Evolutionary conservation across 2,888 invertebrate species (phyloP).

Genomic region (Drosophila prostipennis): DNA sequence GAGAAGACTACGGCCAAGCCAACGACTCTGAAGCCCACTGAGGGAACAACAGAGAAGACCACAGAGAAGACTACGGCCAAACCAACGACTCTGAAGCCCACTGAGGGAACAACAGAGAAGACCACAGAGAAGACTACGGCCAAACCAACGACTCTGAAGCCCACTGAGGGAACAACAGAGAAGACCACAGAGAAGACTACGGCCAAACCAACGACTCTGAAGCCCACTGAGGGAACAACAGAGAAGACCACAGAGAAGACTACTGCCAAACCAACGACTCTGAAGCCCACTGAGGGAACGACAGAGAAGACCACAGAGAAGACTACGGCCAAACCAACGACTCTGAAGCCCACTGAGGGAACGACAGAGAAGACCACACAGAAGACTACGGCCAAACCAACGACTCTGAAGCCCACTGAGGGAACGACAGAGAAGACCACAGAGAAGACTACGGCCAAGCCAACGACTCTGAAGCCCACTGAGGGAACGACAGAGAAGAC

Average conservation of each 20-base stretch:
- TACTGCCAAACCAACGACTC: slow-evolving; percentile 15
- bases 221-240: no score
- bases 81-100: slow-evolving; percentile 1
- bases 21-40: not conserved
- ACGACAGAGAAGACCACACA: no score
- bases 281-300: not conserved
- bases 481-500: not conserved
- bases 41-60: not conserved
- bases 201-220: slow-evolving; percentile 2
- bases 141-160: not conserved
- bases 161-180: not conserved
- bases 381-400: not conserved
- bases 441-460: not conserved
- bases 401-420: not conserved
- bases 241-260: slow-evolving; percentile 8
- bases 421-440: no score
- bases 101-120: not conserved
- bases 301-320: no score
- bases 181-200: no score
- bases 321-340: not conserved
- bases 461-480: slow-evolving; percentile 8
- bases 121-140: no score
- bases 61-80: not conserved
- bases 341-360: not conserved
- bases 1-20: not conserved